A percentile compares a stretch with the other conserved stretches of the same genome.
Conservation (phyloP, 2,113 vertebrate genomes). For the Coreoperca whiteheadi region DNA sequence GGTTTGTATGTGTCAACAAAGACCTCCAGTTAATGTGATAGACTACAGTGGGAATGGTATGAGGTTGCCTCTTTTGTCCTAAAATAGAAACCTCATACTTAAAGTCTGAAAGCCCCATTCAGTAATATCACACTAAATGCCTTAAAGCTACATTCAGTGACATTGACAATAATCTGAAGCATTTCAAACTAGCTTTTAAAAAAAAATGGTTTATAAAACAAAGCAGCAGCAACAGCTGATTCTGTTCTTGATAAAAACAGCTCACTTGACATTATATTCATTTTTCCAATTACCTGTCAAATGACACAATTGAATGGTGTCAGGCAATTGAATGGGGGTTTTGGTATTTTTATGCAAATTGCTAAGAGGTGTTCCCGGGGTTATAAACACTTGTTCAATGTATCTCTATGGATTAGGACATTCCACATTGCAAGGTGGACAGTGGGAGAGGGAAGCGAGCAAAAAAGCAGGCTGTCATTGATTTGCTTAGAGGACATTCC, state of each 20-base stretch:
- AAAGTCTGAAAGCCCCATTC: constrained; percentile 18
- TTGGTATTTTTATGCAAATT: constrained; percentile 38
- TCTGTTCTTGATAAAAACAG: background rate
- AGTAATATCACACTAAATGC: background rate
- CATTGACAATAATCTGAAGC: constrained; percentile 28
- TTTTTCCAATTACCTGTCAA: constrained; percentile 20
- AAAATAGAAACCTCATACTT: background rate
- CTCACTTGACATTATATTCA: background rate
- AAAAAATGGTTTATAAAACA: constrained; percentile 23
- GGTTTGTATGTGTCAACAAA: constrained; percentile 71
- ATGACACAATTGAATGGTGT: constrained; percentile 2
- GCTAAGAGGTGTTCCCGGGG: constrained; percentile 58
- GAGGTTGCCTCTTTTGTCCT: constrained; percentile 40
- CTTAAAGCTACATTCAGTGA: constrained; percentile 27
- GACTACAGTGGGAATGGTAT: constrained; percentile 60
- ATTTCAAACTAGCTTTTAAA: constrained; percentile 46
- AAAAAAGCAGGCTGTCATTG: constrained; percentile 51
- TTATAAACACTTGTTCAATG: constrained; percentile 42
- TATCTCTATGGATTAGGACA: constrained; percentile 68
- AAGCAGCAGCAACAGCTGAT: constrained; percentile 11
- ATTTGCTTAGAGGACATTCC: constrained; percentile 76
- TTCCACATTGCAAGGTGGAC: constrained; percentile 79
- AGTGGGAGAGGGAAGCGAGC: constrained; percentile 53
- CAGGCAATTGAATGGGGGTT: constrained; percentile 1
- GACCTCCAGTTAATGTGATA: constrained; percentile 60